Conservation (phyloP, 2,888 invertebrate genomes). For the Pomacea canaliculata region DNA sequence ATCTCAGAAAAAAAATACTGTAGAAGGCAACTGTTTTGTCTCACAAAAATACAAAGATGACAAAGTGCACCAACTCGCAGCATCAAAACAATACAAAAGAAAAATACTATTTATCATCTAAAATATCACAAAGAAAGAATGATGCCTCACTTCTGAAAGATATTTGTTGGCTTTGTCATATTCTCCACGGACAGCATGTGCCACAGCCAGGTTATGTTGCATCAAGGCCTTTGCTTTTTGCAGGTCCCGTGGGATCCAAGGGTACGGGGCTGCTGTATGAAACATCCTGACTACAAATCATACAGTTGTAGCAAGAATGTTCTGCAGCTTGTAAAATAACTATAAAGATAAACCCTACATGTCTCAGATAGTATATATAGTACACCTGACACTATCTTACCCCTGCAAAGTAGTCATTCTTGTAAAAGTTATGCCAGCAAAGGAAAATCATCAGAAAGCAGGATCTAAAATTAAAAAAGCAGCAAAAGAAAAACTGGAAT, state of each 20-base stretch:
- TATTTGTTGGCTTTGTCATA: constrained; percentile 75
- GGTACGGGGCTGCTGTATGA: constrained; percentile 54
- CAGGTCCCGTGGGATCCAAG: constrained; percentile 77
- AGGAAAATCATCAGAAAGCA: neutral
- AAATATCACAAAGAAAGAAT: too few species aligned
- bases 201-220: constrained; percentile 84
- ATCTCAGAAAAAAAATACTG: too few species aligned
- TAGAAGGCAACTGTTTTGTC: too few species aligned
- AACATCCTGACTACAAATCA: too few species aligned
- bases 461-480: neutral
- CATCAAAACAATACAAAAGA: too few species aligned
- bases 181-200: constrained; percentile 82
- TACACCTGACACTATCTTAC: neutral
- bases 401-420: neutral
- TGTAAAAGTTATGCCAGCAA: neutral
- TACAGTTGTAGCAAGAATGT: too few species aligned
- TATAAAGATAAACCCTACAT: too few species aligned
- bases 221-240: constrained; percentile 79
- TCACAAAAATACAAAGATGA: too few species aligned
- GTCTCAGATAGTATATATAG: neutral
- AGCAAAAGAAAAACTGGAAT: neutral
- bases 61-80: too few species aligned
- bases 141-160: constrained; percentile 52
- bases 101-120: too few species aligned
- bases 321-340: too few species aligned